phyloP scores from a whole-genome alignment of 2,888 invertebrate genomes.

The Dasypogon diadema region DNA sequence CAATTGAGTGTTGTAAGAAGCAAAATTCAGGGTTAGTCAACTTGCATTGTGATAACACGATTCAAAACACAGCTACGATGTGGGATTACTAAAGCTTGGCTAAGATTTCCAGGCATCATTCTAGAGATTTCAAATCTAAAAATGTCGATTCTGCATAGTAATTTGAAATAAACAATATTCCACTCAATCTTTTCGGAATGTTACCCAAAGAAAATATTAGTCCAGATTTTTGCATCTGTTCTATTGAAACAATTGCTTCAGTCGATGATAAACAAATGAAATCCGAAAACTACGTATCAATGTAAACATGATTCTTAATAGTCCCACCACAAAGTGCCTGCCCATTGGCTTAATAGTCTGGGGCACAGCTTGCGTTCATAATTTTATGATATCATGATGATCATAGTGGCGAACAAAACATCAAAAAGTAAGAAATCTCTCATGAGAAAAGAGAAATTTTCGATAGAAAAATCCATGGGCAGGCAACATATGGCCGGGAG shows the following conservation, averaged over 20 bases:
- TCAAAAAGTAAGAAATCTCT: slow-evolving; percentile 23
- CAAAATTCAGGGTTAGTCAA: too few species aligned
- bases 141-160: neutral
- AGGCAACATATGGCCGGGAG: slow-evolving; percentile 29
- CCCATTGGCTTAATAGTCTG: neutral
- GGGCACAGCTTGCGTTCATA: slow-evolving; percentile 26
- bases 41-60: too few species aligned
- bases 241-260: neutral
- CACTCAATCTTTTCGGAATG: neutral
- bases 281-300: slow-evolving; percentile 12
- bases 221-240: slow-evolving; percentile 36
- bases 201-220: neutral
- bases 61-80: too few species aligned
- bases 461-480: slow-evolving; percentile 20
- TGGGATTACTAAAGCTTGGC: too few species aligned
- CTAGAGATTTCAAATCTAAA: too few species aligned
- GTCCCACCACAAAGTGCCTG: neutral
- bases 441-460: slow-evolving; percentile 23
- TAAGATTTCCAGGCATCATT: too few species aligned
- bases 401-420: slow-evolving; percentile 4
- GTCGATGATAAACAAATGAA: slow-evolving; percentile 32
- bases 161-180: neutral
- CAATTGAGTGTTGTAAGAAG: too few species aligned
- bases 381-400: slow-evolving; percentile 28
- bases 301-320: neutral